Percentiles rank a stretch among this genome's conserved stretches.
Evolutionary conservation across 2,113 vertebrate species (phyloP).

Genomic region (Gallinago undulata): DNA sequence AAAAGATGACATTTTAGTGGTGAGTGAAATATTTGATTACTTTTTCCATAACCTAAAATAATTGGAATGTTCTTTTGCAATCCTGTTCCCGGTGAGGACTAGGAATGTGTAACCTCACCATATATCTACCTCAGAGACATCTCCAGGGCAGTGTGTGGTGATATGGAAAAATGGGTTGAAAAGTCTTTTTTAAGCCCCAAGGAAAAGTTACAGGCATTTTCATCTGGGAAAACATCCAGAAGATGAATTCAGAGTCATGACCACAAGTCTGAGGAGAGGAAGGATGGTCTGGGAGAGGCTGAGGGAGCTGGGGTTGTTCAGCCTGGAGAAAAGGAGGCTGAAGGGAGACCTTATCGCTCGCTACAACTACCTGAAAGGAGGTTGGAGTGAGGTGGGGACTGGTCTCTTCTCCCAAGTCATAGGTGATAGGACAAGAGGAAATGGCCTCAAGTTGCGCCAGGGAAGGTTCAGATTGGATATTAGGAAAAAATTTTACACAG

Average conservation of each 20-base stretch:
- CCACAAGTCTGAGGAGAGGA: background rate
- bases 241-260: background rate
- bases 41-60: constrained; percentile 52
- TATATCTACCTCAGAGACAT: background rate
- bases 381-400: too few species aligned
- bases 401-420: too few species aligned
- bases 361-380: too few species aligned
- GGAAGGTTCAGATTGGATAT: too few species aligned
- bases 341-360: too few species aligned
- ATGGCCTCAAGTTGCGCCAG: too few species aligned
- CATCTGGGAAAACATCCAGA: background rate
- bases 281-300: background rate
- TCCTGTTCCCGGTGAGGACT: background rate
- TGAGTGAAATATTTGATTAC: constrained; percentile 23
- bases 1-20: constrained; percentile 48
- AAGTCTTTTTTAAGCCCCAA: background rate
- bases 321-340: too few species aligned
- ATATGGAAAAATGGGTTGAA: background rate
- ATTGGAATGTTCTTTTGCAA: constrained; percentile 39
- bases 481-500: too few species aligned
- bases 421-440: too few species aligned
- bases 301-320: too few species aligned
- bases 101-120: background rate
- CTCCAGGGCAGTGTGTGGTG: background rate
- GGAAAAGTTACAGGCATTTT: background rate